Percentiles rank a stretch among this genome's conserved stretches.
Conservation (phyloP, 2,888 invertebrate genomes). For the Drosophila emarginata region DNA sequence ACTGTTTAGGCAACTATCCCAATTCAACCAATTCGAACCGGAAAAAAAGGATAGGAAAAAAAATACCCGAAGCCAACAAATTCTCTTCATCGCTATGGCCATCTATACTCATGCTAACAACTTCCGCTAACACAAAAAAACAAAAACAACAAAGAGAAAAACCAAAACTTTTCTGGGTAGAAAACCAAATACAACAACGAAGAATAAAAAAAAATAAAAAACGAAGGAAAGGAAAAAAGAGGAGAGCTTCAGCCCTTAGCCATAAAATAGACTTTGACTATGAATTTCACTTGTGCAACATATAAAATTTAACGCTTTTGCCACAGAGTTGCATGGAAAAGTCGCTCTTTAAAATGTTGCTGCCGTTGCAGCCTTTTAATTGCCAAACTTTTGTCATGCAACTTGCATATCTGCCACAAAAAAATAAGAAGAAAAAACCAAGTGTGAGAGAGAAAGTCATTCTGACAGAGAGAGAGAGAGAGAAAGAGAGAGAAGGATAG, state of each 20-base stretch:
- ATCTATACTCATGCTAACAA: conserved; percentile 47
- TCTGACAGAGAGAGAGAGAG: neutral
- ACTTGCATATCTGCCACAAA: conserved; percentile 46
- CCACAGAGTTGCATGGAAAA: conserved; percentile 27
- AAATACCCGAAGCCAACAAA: conserved; percentile 38
- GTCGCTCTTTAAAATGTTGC: conserved; percentile 40
- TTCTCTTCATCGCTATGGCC: conserved; percentile 29
- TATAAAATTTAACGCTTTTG: conserved; percentile 41
- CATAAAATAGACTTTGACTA: conserved; percentile 51
- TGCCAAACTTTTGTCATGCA: conserved; percentile 63
- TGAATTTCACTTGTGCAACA: conserved; percentile 48
- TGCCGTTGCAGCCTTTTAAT: conserved; percentile 57
- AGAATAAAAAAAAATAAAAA: neutral
- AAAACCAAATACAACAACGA: conserved; percentile 41
- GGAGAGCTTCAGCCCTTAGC: conserved; percentile 28
- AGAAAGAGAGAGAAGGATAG: neutral
- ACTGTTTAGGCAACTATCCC: conserved; percentile 20
- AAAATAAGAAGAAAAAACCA: conserved; percentile 19
- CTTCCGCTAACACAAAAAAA: conserved; percentile 34
- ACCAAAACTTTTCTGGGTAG: conserved; percentile 9
- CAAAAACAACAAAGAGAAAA: conserved; percentile 12
- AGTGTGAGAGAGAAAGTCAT: neutral
- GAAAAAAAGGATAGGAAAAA: conserved; percentile 31
- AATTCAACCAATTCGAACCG: conserved; percentile 16
- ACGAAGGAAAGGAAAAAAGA: conserved; percentile 1